Base-by-base conservation (phyloP, 2,888 invertebrate species). In the Melipona beecheii region DNA sequence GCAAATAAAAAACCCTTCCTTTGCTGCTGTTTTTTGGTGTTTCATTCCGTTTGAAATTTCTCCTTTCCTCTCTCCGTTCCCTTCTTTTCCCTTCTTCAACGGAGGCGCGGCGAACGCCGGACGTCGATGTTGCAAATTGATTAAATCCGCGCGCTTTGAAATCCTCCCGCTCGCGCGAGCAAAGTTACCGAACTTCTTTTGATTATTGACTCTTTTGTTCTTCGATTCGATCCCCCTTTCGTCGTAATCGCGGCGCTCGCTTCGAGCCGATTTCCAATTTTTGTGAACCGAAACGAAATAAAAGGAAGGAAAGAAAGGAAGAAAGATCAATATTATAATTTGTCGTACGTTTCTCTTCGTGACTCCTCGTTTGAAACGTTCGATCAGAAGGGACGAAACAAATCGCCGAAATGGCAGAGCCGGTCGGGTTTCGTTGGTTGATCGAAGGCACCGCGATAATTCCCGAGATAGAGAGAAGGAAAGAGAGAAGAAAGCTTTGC, bases 401-500 rank as follows among this genome's bases (percentile, higher is more conserved):
- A 21, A 49, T 71, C 52, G 60, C 6, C 11, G 17, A 17, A 66
- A 73, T 27, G 49, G 17, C n/a, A 72, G n/a, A 54, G 65, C 72
- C 75, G 43, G 9, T 73, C 60, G 60, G 77, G 74, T 64, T 78
- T 83, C 72, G 71, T 72, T 60, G 70, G 65, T 77, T 72, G 78
- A 84, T 87, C 65, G 82, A 68, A 84, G 77, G 31, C 54, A 76
- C 79, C 74, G 85, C 73, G 73, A 84, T 75, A 74, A 84, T 75
- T 87, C 74, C 58, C 75, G 82, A 83, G 84, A 79, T 79, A 82
- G 78, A 84, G 79, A 50, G 69, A 78, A 31, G 78, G 21, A 78
- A 75, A 83, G 86, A 81, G 83, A 73, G 79, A 81, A 81, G 88
- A 83, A 85, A 86, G 85, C 86, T 90, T 87, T 85, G 85, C 90